Conservation (phyloP, 1,140 invertebrate species). For the Hestina assimilis region DNA sequence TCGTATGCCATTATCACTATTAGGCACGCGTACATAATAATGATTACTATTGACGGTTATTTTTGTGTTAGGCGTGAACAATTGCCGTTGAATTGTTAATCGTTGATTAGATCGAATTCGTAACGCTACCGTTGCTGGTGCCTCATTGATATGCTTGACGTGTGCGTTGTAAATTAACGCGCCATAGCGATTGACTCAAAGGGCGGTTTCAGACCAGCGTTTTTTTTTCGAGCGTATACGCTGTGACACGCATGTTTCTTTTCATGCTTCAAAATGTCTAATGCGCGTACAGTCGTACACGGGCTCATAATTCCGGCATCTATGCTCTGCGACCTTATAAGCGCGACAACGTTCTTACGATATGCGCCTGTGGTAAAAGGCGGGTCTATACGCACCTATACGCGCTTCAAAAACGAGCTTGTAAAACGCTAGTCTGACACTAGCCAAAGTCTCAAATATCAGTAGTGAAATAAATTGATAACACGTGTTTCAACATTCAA, state of each 20-base stretch:
- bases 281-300: too few relatives aligned
- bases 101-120: constrained; percentile 46
- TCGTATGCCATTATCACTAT: constrained; percentile 3
- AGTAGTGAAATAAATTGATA: constrained; percentile 2
- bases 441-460: constrained; percentile 18
- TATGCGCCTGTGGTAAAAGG: too few relatives aligned
- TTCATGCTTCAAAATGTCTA: too few relatives aligned
- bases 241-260: too few relatives aligned
- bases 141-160: constrained; percentile 50
- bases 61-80: constrained; percentile 26
- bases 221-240: too few relatives aligned
- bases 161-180: constrained; percentile 50
- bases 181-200: too few relatives aligned
- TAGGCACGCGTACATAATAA: constrained; percentile 10
- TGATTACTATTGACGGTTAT: constrained; percentile 13
- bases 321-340: too few relatives aligned
- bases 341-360: too few relatives aligned
- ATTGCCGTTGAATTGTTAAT: constrained; percentile 41
- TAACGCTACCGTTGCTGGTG: constrained; percentile 30
- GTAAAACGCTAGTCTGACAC: constrained; percentile 30
- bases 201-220: too few relatives aligned
- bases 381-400: too few relatives aligned
- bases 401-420: too few relatives aligned
- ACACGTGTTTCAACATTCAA: neutral
- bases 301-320: too few relatives aligned